A percentile compares a stretch with the other conserved stretches of the same genome.
Evolutionary conservation across 2,113 vertebrate species (phyloP).

Genomic region (Toxotes jaculatrix): DNA sequence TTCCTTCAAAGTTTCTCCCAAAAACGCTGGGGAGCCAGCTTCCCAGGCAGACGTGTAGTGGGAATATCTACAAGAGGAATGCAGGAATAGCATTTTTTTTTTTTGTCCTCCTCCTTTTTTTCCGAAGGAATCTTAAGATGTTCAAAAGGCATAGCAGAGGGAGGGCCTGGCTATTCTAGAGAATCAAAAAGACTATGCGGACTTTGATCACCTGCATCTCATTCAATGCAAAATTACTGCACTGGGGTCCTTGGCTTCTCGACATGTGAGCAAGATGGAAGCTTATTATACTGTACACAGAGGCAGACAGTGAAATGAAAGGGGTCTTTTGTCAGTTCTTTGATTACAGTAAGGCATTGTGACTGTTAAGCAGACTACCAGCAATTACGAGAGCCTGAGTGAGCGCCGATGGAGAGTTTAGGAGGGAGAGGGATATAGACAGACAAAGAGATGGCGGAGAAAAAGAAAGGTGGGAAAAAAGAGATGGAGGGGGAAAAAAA

Average conservation of each 20-base stretch:
- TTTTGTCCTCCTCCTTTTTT: slow-evolving; percentile 30
- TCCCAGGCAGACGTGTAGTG: slow-evolving; percentile 54
- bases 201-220: slow-evolving; percentile 83
- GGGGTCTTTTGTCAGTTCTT: slow-evolving; percentile 77
- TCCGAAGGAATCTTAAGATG: slow-evolving; percentile 70
- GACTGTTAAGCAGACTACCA: slow-evolving; percentile 71
- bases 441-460: slow-evolving; percentile 41
- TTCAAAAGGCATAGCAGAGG: slow-evolving; percentile 80
- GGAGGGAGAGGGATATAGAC: slow-evolving; percentile 32
- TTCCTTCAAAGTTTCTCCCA: slow-evolving; percentile 54
- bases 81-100: slow-evolving; percentile 67
- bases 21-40: slow-evolving; percentile 50
- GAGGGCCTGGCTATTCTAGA: slow-evolving; percentile 71
- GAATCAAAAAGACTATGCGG: slow-evolving; percentile 81
- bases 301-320: slow-evolving; percentile 74
- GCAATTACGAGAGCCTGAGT: slow-evolving; percentile 61
- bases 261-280: slow-evolving; percentile 68
- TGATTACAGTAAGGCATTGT: slow-evolving; percentile 79
- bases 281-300: slow-evolving; percentile 75
- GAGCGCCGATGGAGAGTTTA: slow-evolving; percentile 44
- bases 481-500: not conserved
- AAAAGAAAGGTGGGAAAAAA: slow-evolving; percentile 25
- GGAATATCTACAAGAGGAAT: slow-evolving; percentile 80
- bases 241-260: slow-evolving; percentile 66
- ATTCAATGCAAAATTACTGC: slow-evolving; percentile 74